phyloP scores from a whole-genome alignment of 1,140 invertebrate genomes.

The Teleogryllus occipitalis region DNA sequence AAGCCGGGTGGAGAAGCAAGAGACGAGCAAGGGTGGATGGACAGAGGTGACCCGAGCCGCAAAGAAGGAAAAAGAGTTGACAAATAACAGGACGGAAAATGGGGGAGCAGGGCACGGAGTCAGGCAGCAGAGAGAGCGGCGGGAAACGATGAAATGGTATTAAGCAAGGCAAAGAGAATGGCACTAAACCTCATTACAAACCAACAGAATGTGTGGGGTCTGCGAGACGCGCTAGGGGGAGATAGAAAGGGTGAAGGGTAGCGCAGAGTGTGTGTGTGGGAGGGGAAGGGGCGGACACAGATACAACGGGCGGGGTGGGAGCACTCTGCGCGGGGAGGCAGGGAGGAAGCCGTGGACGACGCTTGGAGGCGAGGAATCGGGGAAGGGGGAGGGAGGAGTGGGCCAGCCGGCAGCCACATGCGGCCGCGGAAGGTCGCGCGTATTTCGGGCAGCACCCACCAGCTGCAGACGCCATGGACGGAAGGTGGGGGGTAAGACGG shows the following conservation, averaged over 20 bases:
- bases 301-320: not conserved
- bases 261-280: not conserved
- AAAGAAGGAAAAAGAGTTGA: not conserved
- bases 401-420: not conserved
- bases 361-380: not conserved
- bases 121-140: not conserved
- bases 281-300: not conserved
- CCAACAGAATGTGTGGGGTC: not conserved
- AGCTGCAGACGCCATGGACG: no score
- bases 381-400: not conserved
- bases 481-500: no score
- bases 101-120: not conserved
- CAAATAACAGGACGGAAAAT: not conserved
- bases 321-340: not conserved
- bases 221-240: not conserved
- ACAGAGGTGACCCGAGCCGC: not conserved
- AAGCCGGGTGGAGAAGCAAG: not conserved
- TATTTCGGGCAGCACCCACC: no score
- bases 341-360: not conserved
- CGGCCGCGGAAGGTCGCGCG: not conserved
- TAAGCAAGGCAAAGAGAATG: not conserved
- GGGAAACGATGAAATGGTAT: not conserved
- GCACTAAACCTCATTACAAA: not conserved
- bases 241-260: not conserved
- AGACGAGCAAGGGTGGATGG: not conserved